Base-by-base conservation (phyloP, 1,140 invertebrate species). In the Apis mellifera region DNA sequence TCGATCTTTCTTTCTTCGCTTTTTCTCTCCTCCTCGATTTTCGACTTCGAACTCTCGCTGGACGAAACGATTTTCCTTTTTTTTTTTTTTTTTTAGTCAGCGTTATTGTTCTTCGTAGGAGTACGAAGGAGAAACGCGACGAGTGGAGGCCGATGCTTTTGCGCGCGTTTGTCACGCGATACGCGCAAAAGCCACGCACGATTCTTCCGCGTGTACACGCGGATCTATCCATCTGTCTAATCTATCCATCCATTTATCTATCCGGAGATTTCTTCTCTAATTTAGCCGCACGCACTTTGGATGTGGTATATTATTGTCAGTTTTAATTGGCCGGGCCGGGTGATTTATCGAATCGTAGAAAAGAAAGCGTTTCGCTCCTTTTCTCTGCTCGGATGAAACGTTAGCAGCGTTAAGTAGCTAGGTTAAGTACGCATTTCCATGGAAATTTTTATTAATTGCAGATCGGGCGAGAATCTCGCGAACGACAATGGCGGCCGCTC, bases 291-390 rank as follows among this genome's bases (percentile, higher is more conserved):
- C 79, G 11, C 32, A 32, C 50, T 74, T 42, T 4, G 54, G 52
- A 52, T 26, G 1, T 60, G 66, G 32, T 54, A 23, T 64, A 80
- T 62, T 65, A 83, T 75, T 70, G 86, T 74, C 74, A 84, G 85
- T 78, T 15, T 86, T 87, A 87, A 87, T 87, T 87, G 86, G 86
- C 82, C 59, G 48, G 50, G 26, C 48, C 60, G 76, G 77, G 64
- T 87, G 86, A 87, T 87, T 87, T 87, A 87, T 42, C 77, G 85
- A 80, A 66, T 70, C 9, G 82, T 76, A 32, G 78, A 87, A 86
- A 87, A 84, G 86, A 87, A 87, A 87, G 85, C 77, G 81, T 71
- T 70, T 70, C 57, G 57, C 75, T 75, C 75, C 77, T 85, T 79
- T 85, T 75, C 83, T 65, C 65, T 75, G 57, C 64, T 78, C 79